Conservation (phyloP, 2,888 invertebrate genomes). For the Scaptomyza polygonia region DNA sequence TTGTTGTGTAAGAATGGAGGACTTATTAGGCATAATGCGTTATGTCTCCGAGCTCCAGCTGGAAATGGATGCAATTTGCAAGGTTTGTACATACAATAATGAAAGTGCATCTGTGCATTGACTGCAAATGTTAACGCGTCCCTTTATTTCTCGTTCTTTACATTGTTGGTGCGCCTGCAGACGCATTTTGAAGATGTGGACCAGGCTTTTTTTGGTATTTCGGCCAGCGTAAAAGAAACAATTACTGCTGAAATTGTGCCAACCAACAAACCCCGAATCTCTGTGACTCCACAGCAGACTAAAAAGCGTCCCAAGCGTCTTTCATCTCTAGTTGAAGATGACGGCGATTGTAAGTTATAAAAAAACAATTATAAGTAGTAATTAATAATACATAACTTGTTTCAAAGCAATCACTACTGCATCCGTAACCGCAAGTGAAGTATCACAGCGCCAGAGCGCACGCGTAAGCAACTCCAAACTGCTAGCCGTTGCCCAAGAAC, state of each 20-base stretch:
- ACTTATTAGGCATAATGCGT: constrained; percentile 59
- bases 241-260: constrained; percentile 22
- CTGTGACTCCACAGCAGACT: constrained; percentile 78
- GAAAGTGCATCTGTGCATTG: not conserved
- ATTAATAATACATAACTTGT: not conserved
- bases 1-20: constrained; percentile 67
- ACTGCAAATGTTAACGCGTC: not conserved
- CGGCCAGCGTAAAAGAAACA: constrained; percentile 3
- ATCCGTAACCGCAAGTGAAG: not conserved
- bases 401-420: not conserved
- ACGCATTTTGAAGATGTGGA: constrained; percentile 60
- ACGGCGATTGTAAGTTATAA: constrained; percentile 51
- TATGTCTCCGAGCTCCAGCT: constrained; percentile 35
- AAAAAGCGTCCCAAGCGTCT: constrained; percentile 81
- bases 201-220: constrained; percentile 53
- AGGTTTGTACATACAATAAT: constrained; percentile 46
- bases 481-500: constrained; percentile 51
- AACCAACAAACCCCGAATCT: constrained; percentile 5
- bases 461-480: constrained; percentile 66
- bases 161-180: constrained; percentile 12
- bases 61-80: constrained; percentile 47
- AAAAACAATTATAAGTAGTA: too few relatives aligned
- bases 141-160: not conserved
- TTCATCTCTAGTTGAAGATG: constrained; percentile 66
- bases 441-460: constrained; percentile 37